These are phyloP conservation scores for Malurus melanocephalus DNA, from an alignment of 2,113 vertebrate genomes.

Conservation along the genomic window DNA sequence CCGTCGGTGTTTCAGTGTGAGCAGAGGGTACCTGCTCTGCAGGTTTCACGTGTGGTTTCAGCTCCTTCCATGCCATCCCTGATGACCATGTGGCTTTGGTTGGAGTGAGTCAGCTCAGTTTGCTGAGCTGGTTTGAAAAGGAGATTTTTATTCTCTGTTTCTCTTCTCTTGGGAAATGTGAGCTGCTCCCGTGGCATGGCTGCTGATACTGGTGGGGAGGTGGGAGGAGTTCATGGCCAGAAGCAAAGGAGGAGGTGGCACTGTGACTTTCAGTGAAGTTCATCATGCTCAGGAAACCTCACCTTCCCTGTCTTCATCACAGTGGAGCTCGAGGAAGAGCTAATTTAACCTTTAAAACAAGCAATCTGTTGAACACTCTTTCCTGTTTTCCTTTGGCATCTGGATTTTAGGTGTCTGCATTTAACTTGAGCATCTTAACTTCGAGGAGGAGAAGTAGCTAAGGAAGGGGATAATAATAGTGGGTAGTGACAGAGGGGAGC, in stretches of 20 bases:
- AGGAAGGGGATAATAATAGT: neutral
- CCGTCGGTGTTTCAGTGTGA: neutral
- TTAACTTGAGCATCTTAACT: neutral
- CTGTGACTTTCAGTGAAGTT: neutral
- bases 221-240: neutral
- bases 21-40: neutral
- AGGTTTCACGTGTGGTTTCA: accelerated
- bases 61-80: accelerated
- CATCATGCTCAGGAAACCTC: neutral
- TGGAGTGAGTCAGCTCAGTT: neutral
- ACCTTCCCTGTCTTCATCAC: neutral
- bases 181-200: neutral
- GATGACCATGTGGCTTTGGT: neutral
- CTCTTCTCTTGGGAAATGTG: neutral
- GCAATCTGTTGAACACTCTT: accelerated
- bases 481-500: neutral
- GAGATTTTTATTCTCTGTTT: accelerated
- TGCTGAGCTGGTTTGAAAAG: neutral
- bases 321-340: neutral
- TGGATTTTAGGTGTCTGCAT: neutral
- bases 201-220: neutral
- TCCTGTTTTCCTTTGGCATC: neutral
- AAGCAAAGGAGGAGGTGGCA: neutral
- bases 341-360: neutral
- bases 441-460: neutral